phyloP scores from a whole-genome alignment of 2,797 vertebrate species.

The Halcyon badia region DNA sequence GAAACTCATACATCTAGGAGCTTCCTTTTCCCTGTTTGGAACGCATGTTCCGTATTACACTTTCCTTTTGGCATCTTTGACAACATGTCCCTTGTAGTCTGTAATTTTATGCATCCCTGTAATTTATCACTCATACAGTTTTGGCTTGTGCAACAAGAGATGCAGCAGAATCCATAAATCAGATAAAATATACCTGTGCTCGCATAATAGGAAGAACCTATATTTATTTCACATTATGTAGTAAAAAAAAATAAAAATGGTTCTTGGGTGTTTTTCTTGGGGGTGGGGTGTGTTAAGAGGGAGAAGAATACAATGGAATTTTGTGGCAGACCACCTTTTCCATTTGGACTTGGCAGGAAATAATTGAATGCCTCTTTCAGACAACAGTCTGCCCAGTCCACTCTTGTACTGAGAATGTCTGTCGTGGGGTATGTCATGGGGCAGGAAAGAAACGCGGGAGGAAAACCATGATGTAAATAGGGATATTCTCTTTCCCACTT shows the following conservation, averaged over 20 bases:
- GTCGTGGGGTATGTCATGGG: background rate
- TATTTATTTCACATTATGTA: background rate
- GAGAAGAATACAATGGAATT: background rate
- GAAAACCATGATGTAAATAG: background rate
- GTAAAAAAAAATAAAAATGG: background rate
- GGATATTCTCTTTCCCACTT: background rate
- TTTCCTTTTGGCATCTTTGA: background rate
- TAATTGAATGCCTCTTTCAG: background rate
- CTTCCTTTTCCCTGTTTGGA: background rate
- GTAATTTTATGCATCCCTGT: background rate
- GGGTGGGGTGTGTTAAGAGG: fast-evolving
- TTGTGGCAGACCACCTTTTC: background rate
- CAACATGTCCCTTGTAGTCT: background rate
- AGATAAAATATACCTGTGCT: background rate
- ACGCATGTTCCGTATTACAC: background rate
- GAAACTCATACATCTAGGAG: background rate
- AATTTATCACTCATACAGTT: background rate
- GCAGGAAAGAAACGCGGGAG: fast-evolving
- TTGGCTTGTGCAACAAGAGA: background rate
- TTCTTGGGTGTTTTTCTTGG: background rate
- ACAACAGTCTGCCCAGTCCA: background rate
- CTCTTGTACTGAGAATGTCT: background rate
- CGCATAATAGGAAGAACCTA: background rate
- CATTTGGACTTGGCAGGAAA: background rate
- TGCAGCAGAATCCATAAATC: background rate